A percentile compares a stretch with the other conserved stretches of the same genome.
These are phyloP conservation scores for Xenopus petersii DNA, from an alignment of 2,797 vertebrate genomes.

Conservation along the genomic window DNA sequence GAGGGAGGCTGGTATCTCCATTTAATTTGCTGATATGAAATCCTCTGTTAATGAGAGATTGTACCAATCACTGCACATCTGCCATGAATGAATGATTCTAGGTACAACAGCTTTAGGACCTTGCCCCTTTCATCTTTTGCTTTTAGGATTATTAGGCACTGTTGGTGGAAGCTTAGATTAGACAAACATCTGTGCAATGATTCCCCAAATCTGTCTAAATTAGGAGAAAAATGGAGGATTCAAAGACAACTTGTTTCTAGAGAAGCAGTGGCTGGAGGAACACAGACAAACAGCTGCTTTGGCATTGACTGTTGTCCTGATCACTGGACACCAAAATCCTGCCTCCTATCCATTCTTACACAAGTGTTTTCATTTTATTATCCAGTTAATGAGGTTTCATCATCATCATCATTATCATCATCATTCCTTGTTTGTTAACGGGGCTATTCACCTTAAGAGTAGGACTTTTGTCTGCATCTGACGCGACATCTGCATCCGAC, in stretches of 20 bases:
- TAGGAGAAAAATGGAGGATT: not conserved
- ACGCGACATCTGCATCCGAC: too few species aligned
- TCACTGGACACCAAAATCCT: too few species aligned
- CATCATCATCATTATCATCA: too few species aligned
- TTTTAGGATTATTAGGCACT: slow-evolving; percentile 11
- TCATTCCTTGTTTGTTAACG: too few species aligned
- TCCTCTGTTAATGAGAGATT: slow-evolving; percentile 31
- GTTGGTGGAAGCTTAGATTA: not conserved
- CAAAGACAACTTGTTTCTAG: not conserved
- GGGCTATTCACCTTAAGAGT: too few species aligned
- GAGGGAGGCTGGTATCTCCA: not conserved
- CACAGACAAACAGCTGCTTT: too few species aligned
- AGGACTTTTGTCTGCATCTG: too few species aligned
- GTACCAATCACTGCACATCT: slow-evolving; percentile 21
- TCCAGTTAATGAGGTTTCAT: too few species aligned
- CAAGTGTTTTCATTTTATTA: too few species aligned
- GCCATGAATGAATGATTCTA: not conserved
- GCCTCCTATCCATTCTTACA: too few species aligned
- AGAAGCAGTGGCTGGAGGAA: not conserved
- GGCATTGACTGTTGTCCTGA: too few species aligned
- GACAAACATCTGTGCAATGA: slow-evolving; percentile 9
- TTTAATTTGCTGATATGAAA: slow-evolving; percentile 23
- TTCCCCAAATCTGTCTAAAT: slow-evolving; percentile 7
- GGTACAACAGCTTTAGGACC: not conserved
- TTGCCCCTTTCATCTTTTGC: slow-evolving; percentile 15